These are phyloP conservation scores for Nephrotoma guestfalica DNA, from an alignment of 2,888 invertebrate species.

Conservation along the genomic window DNA sequence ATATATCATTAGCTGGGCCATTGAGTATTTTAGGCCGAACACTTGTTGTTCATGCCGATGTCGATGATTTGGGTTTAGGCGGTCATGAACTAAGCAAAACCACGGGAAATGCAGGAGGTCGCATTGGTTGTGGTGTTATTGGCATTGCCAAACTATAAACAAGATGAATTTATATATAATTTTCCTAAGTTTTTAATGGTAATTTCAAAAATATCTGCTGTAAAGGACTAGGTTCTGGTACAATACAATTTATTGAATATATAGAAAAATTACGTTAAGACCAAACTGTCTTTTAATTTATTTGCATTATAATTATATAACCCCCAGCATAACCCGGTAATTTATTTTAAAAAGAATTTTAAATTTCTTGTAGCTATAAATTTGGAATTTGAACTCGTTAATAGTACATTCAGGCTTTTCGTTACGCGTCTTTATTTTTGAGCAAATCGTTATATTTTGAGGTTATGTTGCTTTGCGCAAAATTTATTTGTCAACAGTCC, in stretches of 20 bases:
- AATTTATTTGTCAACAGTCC: not conserved
- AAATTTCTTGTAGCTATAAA: not conserved
- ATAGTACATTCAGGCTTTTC: not conserved
- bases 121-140: constrained; percentile 36
- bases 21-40: constrained; percentile 73
- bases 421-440: not conserved
- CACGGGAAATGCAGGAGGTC: constrained; percentile 89
- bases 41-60: constrained; percentile 81
- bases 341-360: not conserved
- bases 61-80: constrained; percentile 85
- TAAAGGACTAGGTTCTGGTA: not conserved
- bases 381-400: not conserved
- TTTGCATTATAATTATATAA: not conserved
- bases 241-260: not conserved
- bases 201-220: not conserved
- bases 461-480: not conserved
- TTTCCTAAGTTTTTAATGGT: not conserved
- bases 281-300: not conserved
- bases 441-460: not conserved
- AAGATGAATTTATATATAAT: constrained; percentile 12
- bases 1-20: constrained; percentile 51
- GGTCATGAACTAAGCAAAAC: constrained; percentile 84
- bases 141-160: constrained; percentile 25
- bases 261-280: not conserved
- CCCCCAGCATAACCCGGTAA: not conserved